phyloP scores from a whole-genome alignment of 2,888 invertebrate species.

The Platypus cylindrus region DNA sequence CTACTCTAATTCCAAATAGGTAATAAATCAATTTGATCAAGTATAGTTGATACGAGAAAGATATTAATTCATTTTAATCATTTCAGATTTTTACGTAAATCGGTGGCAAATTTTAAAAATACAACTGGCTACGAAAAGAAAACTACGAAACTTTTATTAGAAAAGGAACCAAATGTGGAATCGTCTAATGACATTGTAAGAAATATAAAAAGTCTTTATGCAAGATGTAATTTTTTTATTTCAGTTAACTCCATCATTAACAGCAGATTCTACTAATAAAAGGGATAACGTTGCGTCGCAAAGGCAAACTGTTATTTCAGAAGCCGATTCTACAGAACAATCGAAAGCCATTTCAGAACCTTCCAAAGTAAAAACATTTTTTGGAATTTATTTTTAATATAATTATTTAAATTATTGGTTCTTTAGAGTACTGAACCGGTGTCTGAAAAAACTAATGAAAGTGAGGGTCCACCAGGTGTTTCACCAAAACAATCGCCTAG shows the following conservation, averaged over 20 bases:
- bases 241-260: conserved; percentile 15
- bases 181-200: not conserved
- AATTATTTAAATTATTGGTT: conserved; percentile 2
- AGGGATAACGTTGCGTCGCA: too few relatives aligned
- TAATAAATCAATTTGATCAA: conserved; percentile 10
- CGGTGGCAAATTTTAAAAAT: conserved; percentile 81
- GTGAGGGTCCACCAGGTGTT: conserved; percentile 32
- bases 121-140: conserved; percentile 75
- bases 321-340: conserved; percentile 35
- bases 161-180: conserved; percentile 15
- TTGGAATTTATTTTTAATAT: conserved; percentile 1
- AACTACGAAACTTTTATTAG: conserved; percentile 18
- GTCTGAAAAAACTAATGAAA: conserved; percentile 7
- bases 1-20: conserved; percentile 78
- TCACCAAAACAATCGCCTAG: conserved; percentile 27
- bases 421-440: conserved; percentile 7
- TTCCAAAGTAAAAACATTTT: conserved; percentile 11
- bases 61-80: not conserved
- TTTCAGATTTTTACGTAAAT: conserved; percentile 67
- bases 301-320: conserved; percentile 33
- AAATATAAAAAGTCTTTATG: conserved; percentile 2
- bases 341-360: conserved; percentile 20
- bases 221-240: conserved; percentile 2
- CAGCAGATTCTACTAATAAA: conserved; percentile 18
- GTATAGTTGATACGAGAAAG: not conserved